Percentiles rank a stretch among this genome's conserved stretches.
These are phyloP conservation scores for Muntiacus reevesi DNA, from an alignment of 2,113 vertebrate genomes.

Conservation along the genomic window DNA sequence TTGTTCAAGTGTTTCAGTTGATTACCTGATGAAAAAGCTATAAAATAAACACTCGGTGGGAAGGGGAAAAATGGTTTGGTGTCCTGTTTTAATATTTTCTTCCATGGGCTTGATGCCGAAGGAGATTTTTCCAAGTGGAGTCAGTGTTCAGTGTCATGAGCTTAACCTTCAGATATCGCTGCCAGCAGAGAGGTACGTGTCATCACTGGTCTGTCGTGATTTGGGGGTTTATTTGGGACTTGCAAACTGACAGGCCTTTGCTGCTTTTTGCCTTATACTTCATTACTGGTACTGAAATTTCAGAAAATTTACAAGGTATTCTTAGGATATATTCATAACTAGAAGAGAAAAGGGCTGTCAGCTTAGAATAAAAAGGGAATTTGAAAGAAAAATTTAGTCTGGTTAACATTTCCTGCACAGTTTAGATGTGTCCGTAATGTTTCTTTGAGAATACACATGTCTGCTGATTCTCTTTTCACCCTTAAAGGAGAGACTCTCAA, in stretches of 20 bases:
- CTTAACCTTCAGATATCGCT: neutral
- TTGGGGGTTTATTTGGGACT: slow-evolving; percentile 1
- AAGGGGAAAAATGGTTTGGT: slow-evolving; percentile 72
- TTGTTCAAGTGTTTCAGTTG: slow-evolving; percentile 82
- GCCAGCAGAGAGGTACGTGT: neutral
- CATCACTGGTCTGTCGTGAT: neutral
- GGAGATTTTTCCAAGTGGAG: neutral
- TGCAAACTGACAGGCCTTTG: neutral
- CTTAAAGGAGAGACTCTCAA: neutral
- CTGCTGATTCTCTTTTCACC: neutral
- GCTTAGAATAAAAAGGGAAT: neutral
- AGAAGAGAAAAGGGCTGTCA: neutral
- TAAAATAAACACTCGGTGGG: slow-evolving; percentile 82
- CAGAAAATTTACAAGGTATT: neutral
- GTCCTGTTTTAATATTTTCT: slow-evolving; percentile 77
- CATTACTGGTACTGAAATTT: slow-evolving; percentile 24
- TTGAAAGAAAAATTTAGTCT: neutral
- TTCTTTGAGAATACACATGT: neutral
- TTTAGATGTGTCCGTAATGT: neutral
- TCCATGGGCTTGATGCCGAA: neutral
- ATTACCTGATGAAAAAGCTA: slow-evolving; percentile 83
- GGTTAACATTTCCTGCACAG: neutral
- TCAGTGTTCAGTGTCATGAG: neutral
- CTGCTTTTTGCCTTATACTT: slow-evolving; percentile 32
- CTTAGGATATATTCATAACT: neutral